These are phyloP conservation scores for Drosophila azteca DNA, from an alignment of 1,140 invertebrate species.

Conservation along the genomic window DNA sequence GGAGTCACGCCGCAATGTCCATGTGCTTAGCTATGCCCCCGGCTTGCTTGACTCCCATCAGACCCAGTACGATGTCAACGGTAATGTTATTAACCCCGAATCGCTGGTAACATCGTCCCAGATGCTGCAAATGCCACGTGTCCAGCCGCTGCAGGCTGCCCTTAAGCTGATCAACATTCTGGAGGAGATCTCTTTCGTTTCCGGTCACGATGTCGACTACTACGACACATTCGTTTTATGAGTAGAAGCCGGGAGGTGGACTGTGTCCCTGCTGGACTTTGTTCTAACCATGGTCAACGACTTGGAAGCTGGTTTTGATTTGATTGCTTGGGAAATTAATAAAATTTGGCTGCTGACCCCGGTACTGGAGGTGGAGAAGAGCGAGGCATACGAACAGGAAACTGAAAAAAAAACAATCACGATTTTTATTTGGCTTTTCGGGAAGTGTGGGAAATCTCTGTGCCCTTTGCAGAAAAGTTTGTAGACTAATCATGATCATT, in stretches of 20 bases:
- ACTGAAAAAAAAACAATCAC: conserved; percentile 35
- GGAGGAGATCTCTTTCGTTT: conserved; percentile 72
- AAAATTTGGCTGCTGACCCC: conserved; percentile 59
- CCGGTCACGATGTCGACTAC: conserved; percentile 79
- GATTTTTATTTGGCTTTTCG: conserved; percentile 7
- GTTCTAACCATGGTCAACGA: conserved; percentile 29
- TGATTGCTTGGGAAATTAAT: conserved; percentile 44
- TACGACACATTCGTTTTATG: conserved; percentile 80
- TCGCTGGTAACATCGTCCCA: conserved; percentile 32
- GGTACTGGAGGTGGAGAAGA: conserved; percentile 24
- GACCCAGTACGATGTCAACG: conserved; percentile 83
- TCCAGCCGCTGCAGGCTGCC: conserved; percentile 55
- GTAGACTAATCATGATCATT: not conserved
- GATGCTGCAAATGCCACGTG: conserved; percentile 30
- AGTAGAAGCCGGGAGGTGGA: conserved; percentile 70
- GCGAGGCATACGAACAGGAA: conserved; percentile 20
- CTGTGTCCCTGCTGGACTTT: conserved; percentile 36
- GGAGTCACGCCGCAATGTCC: conserved; percentile 86
- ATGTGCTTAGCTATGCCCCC: conserved; percentile 95
- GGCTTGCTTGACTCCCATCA: conserved; percentile 94
- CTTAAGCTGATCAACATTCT: conserved; percentile 77
- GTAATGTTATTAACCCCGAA: conserved; percentile 55
- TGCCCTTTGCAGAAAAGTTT: not conserved
- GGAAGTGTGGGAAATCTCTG: not conserved
- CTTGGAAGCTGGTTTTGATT: conserved; percentile 26